Evolutionary conservation across 2,888 invertebrate genomes (phyloP), one percentile per base, ranked within the genome.

Genomic region (Labia minor): DNA sequence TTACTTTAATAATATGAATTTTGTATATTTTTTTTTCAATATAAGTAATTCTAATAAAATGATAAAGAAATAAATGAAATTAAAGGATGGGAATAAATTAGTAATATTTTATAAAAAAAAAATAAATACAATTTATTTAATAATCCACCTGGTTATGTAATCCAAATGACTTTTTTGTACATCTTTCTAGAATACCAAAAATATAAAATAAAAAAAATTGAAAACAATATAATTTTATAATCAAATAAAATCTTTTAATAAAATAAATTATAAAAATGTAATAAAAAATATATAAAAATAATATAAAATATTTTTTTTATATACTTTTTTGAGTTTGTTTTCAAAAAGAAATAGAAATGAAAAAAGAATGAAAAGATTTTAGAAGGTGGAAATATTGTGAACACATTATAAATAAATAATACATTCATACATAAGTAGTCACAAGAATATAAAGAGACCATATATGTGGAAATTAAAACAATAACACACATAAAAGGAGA

Each of bases 231-330:
- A 49, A n/a, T 49, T 49, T 49, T 49, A 16, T 10, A 49, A 49
- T 49, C 49, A 49, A 49, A 49, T 49, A 49, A 49, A 49, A 49
- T 49, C 16, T 49, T 49, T 49, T 49, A 49, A 49, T 49, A 49
- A 49, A 49, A 49, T 49, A n/a, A 49, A 49, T 49, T 16, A 49
- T 49, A 49, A 49, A 49, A 49, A 49, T 49, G 16, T n/a, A 49
- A 49, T 3, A 14, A 14, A 49, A 49, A 49, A 49, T 49, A 49
- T 49, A 49, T 16, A 49, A n/a, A n/a, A n/a, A 11, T 49, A n/a
- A 11, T 49, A 49, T 49, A 16, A 16, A 49, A 49, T n/a, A 14
- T 49, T 14, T 8, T 8, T 49, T 49, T 49, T 49, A 26, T 26
- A 26, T 8, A 26, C 26, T 26, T 26, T 26, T 26, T 26, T 3